Evolutionary conservation across 2,797 vertebrate species (phyloP), one percentile per base, ranked within the genome.

Genomic region (Myotis planiceps): DNA sequence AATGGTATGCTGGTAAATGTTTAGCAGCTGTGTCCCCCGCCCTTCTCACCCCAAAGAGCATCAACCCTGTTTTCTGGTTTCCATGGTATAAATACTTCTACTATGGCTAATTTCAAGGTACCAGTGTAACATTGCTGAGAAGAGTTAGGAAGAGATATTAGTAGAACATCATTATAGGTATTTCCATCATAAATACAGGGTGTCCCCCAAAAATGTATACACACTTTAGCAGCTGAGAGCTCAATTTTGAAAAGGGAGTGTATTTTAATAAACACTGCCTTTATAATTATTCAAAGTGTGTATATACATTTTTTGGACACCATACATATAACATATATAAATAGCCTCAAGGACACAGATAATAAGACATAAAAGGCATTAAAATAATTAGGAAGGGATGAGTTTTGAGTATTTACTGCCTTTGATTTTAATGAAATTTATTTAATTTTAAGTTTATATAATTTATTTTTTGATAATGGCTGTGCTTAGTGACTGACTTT

Each of bases 391-490:
- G 32, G 6, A 81, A 63, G 45, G 63, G 7, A 49, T 49, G 15
- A 79, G 2, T 79, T 85, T 93, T 78, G 45, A 79, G 32, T 75
- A 65, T 32, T 58, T 65, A 32, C 13, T 72, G 27, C 4, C 6
- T 71, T 89, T 75, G 12, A 10, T 92, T 95, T 68, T 63, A 49
- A 37, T 49, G 16, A 27, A 84, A 58, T 49, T 60, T 66, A 76
- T 63, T 79, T 86, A 23, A 76, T 76, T 90, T 32, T 84, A 88
- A 51, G 29, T 23, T 94, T 78, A 94, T 53, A 15, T 71, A 74
- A 45, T 89, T 86, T 42, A 55, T 75, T 60, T 55, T 93, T 93
- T 85, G 9, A 78, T 68, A 86, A 71, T 63, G n/a, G 9, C 12
- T 89, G 13, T 69, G 9, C 68, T 69, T 80, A 79, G 71, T 32